Evolutionary conservation across 2,888 invertebrate species (phyloP).

Genomic region (Cheilosia variabilis): DNA sequence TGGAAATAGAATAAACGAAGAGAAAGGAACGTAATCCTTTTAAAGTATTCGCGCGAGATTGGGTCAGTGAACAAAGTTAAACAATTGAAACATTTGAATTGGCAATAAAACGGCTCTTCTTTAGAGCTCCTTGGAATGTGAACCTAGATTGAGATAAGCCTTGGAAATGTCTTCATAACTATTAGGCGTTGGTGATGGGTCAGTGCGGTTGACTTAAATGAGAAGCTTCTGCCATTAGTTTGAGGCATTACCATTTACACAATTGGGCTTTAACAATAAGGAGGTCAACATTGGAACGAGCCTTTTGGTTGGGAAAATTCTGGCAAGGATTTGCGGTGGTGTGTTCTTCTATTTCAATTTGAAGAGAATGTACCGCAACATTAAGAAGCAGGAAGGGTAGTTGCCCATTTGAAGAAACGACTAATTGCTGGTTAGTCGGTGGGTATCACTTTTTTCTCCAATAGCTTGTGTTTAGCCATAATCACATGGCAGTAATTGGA

Average conservation of each 20-base stretch:
- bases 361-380: too few relatives aligned
- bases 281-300: too few relatives aligned
- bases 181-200: background rate
- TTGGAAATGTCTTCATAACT: conserved; percentile 12
- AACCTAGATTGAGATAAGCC: conserved; percentile 1
- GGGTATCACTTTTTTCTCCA: too few relatives aligned
- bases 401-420: too few relatives aligned
- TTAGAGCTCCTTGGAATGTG: background rate
- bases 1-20: background rate
- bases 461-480: too few relatives aligned
- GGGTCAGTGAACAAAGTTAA: conserved; percentile 16
- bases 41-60: background rate
- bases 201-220: background rate
- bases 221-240: background rate
- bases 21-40: conserved; percentile 6
- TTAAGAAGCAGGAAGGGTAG: too few relatives aligned
- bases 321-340: too few relatives aligned
- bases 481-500: too few relatives aligned
- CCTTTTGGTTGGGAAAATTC: too few relatives aligned
- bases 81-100: conserved; percentile 47
- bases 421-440: too few relatives aligned
- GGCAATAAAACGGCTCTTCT: conserved; percentile 30
- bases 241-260: background rate
- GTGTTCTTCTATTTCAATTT: too few relatives aligned
- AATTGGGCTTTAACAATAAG: too few relatives aligned